Base-by-base conservation (phyloP, 2,113 vertebrate species). In the Xenotilapia longispinis region DNA sequence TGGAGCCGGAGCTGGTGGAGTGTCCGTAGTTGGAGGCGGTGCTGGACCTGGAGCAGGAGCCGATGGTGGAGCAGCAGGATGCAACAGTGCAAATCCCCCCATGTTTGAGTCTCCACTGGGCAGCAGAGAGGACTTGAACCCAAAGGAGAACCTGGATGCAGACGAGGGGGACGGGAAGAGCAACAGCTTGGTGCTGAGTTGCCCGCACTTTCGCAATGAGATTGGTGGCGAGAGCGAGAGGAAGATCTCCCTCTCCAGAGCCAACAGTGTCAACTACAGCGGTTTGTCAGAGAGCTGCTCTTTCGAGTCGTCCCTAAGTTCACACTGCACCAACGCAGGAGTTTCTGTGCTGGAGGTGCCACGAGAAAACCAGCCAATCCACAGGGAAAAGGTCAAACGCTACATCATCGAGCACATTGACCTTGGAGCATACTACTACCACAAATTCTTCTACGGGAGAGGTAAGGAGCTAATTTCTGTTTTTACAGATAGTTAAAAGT, bases 381-480 rank as follows among this genome's bases (percentile, higher is more conserved):
- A 99, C 94, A 95, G 98, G 87, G 98, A 99, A 96, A 99, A 99
- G 92, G 98, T 99, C 91, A 99, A 98, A 86, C 97, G 98, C 88
- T 99, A 99, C 94, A 98, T 99, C 94, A 99, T 99, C 15, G 98
- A 99, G 26, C 98, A 99, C 92, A 98, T 99, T 55, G 98, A 99
- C 95, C 97, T 99, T 4, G 98, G 98, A 82, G 98, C 98, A 1
- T 99, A 99, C 95, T 99, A 99, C 88, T 99, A 99, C 95, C 97
- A 98, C 89, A 99, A 98, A 91, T 98, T 97, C 96, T 99, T 99
- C 96, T 98, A 98, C 5, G 98, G 97, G 55, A 98, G 96, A 99
- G 98, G 98, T 99, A 97, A 97, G 57, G 17, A 21, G 45, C 13
- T 54, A 3, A 10, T 45, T 70, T 75, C 45, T 57, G 45, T 45